A percentile compares a stretch with the other conserved stretches of the same genome.
These are phyloP conservation scores for Sinocyclocheilus maitianheensis DNA, from an alignment of 2,113 vertebrate genomes.

Conservation along the genomic window DNA sequence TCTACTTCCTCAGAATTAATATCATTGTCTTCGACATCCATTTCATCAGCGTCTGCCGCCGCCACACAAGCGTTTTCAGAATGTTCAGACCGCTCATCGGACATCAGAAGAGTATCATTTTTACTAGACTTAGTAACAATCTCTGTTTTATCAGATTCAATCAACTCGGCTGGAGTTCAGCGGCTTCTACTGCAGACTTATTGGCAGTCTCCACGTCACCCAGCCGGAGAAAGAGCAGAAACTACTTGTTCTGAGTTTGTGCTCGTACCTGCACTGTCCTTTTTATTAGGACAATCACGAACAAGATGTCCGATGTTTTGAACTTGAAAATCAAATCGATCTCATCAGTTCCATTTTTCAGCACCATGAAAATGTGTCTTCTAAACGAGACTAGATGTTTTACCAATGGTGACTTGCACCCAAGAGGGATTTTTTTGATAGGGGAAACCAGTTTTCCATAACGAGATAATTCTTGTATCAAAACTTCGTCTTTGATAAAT, in stretches of 20 bases:
- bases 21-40: background rate
- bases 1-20: background rate
- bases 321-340: background rate
- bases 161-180: background rate
- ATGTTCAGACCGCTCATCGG: too few species aligned
- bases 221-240: background rate
- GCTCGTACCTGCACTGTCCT: background rate
- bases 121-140: background rate
- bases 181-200: background rate
- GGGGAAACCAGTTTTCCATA: background rate
- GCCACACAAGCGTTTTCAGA: background rate
- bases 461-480: background rate
- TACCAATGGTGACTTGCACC: background rate
- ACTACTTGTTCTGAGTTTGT: background rate
- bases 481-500: background rate
- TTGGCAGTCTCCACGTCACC: background rate
- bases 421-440: background rate
- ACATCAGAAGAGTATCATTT: background rate
- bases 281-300: background rate
- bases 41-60: background rate
- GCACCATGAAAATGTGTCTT: background rate
- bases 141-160: background rate
- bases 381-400: constrained; percentile 3
- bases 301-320: background rate
- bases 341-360: background rate